Base-by-base conservation (phyloP, 1,140 invertebrate species). In the Brachionus manjavacas region DNA sequence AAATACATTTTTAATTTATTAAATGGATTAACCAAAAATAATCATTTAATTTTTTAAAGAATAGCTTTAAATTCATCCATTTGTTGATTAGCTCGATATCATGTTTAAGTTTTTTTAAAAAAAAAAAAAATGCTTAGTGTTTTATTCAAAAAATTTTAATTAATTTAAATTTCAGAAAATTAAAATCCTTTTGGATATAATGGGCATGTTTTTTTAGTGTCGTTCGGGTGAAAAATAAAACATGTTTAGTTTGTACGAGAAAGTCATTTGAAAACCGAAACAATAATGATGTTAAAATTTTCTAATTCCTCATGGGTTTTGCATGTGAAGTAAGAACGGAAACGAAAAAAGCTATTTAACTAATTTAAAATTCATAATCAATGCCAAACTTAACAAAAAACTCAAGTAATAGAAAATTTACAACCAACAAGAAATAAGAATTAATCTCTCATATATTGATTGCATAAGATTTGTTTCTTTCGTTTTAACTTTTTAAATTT, bases 221-320 rank as follows among this genome's bases (percentile, higher is more conserved):
- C 52, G 52, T 25, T 60, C 9, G 0, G 7, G 0, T 8, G 2
- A 60, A 60, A 60, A 8, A 25, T 12, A 68, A 68, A 31, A 31
- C 14, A n/a, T n/a, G n/a, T n/a, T n/a, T n/a, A n/a, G n/a, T n/a
- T n/a, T n/a, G n/a, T n/a, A n/a, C 11, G 31, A n/a, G 3, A n/a
- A 68, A 68, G 12, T 0, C 4, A 35, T 35, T 7, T 35, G 31
- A 35, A 6, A 35, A 6, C 23, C 6, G 16, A 25, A 14, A 1
- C 9, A 68, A 39, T 35, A 12, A 68, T 31, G 28, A 68, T n/a
- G 31, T 12, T 20, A 20, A 60, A 20, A 60, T 60, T 60, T 68
- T 68, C 66, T 68, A 68, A 68, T 68, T 68, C 35, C 66, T 68
- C 66, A 8, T 68, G 66, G n/a, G 66, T 16, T 35, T 68, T 68